Percentiles rank a stretch among this genome's conserved stretches.
phyloP scores from a whole-genome alignment of 2,888 invertebrate species.

The Eugnorisma glareosa region DNA sequence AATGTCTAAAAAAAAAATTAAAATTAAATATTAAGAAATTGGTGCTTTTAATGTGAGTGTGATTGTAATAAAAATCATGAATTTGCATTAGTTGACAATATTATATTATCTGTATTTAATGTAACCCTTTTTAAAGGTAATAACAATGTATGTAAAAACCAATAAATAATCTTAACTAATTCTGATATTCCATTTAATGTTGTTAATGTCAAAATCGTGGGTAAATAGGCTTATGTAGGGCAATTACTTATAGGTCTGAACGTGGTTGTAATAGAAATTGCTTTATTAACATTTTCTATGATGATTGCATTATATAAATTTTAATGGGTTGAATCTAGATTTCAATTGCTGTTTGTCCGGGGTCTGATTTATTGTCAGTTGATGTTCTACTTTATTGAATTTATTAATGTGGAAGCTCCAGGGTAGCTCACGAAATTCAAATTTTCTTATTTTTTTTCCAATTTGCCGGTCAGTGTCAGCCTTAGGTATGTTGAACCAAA shows the following conservation, averaged over 20 bases:
- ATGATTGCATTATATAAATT: neutral
- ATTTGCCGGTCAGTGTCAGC: too few species aligned
- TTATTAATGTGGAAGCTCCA: too few species aligned
- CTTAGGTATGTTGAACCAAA: too few species aligned
- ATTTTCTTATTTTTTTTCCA: too few species aligned
- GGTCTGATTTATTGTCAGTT: neutral
- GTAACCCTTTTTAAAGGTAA: constrained; percentile 47
- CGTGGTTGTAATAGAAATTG: constrained; percentile 39
- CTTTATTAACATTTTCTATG: constrained; percentile 38
- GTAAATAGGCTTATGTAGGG: constrained; percentile 6
- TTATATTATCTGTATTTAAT: constrained; percentile 58
- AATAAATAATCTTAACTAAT: constrained; percentile 29
- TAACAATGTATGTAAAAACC: constrained; percentile 8
- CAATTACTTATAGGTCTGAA: constrained; percentile 19
- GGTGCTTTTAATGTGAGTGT: constrained; percentile 67
- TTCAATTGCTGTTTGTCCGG: neutral
- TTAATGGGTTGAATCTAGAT: neutral
- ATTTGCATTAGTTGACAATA: constrained; percentile 67
- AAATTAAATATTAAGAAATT: constrained; percentile 59
- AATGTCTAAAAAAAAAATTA: neutral
- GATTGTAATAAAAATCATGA: constrained; percentile 54
- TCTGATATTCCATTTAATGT: constrained; percentile 32
- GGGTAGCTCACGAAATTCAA: too few species aligned
- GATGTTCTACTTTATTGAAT: too few species aligned
- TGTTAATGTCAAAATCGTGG: constrained; percentile 62